Base-by-base conservation (phyloP, 30 jellyfish, hydroid and myxozoan genomes). In the Catostylus mosaicus region DNA sequence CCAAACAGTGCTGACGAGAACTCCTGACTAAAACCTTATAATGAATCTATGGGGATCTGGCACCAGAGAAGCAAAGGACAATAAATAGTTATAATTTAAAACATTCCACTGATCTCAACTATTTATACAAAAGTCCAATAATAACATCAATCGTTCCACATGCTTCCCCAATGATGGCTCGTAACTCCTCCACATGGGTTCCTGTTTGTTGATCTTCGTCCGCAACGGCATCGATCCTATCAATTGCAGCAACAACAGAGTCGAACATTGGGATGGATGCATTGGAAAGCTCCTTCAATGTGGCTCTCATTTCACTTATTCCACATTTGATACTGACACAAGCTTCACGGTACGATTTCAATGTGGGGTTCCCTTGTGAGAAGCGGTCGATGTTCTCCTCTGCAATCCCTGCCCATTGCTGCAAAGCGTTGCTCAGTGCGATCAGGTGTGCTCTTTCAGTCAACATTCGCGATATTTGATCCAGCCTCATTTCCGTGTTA, bases 281-380 rank as follows among this genome's bases (percentile, higher is more conserved):
- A 30, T 50, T 29, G 14, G 45, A 54, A 52, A 85, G 95, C 80
- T 85, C 88, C 69, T 65, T 31, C 82, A 74, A 35, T 38, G 63
- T 85, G 1, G 26, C 79, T 24, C 67, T 52, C 52, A 73, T 37
- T 59, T 64, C 88, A 20, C 48, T 66, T 24, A 85, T 62, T 23
- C 73, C 95, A 23, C 30, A 26, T 36, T 63, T 73, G 2, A 85
- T 85, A 29, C 18, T 27, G 51, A 27, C 67, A 26, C 88, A 77
- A 10, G 86, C 86, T n/a, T 85, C 95, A 18, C 95, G 68, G 78
- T 60, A 74, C 9, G 95, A 85, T 56, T 67, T 61, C 67, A 85
- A 33, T 3, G 95, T 66, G 5, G 95, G 95, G 70, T 72, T 85
- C 12, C 95, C 95, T 32, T 85, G 88, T 27, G 95, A 85, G 60